Evolutionary conservation across 2,113 vertebrate genomes (phyloP), one percentile per base, ranked within the genome.

Genomic region (Odocoileus hemionus): DNA sequence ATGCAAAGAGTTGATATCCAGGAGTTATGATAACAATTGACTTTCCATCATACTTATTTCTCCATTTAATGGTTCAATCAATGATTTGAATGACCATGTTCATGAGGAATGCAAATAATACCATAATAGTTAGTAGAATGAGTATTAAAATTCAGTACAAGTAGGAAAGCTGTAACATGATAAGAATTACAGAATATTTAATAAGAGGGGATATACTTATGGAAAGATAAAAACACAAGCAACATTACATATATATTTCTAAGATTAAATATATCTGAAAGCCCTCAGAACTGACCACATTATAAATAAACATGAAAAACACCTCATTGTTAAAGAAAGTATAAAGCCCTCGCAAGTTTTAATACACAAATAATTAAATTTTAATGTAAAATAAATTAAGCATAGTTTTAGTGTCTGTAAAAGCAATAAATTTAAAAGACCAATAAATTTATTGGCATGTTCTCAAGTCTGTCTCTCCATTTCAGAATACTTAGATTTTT

Each of bases 21-120:
- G 67, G 23, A 36, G 19, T 74, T 86, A 52, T 5, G n/a, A 33
- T 85, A 90, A 39, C 50, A 76, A 96, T 87, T 57, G 92, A 95
- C 76, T 94, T 97, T 94, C 61, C 52, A 89, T 95, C 70, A 79
- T 52, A 74, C 86, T 89, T 96, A 95, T 80, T 89, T 57, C 64
- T 74, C 21, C 21, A 90, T 67, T 88, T 93, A 55, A 82, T 92
- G 55, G 17, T n/a, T 52, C 84, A 79, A 57, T 96, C 94, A 89
- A 95, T 97, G 95, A 93, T 25, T 33, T 45, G 64, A 91, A 89
- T 83, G 92, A 43, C 50, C 23, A 95, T 60, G 33, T 86, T 83
- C 70, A 94, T 96, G 79, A 89, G 25, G 23, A 84, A 13, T 86
- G 30, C 60, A 92, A 70, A 80, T 85, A 55, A 78, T n/a, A 58